phyloP scores from a whole-genome alignment of 2,113 vertebrate genomes.

The Solenodon paradoxus region DNA sequence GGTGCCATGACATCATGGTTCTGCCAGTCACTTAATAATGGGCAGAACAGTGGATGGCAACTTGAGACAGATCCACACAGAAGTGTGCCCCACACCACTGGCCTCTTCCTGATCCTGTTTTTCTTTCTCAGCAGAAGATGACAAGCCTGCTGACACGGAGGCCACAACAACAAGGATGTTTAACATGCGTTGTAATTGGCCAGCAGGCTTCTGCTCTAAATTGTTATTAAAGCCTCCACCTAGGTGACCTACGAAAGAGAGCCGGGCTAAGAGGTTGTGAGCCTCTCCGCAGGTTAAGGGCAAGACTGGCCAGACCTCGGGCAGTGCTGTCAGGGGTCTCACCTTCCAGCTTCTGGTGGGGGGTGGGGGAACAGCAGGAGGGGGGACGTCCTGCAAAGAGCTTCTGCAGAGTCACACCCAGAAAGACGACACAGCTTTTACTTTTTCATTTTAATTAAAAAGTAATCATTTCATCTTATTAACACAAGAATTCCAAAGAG shows the following conservation, averaged over 20 bases:
- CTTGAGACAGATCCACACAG: not conserved
- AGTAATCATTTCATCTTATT: conserved; percentile 81
- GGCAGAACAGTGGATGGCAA: not conserved
- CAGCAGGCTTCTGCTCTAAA: not conserved
- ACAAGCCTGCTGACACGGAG: not conserved
- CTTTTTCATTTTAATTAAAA: conserved; percentile 84
- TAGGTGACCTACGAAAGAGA: not conserved
- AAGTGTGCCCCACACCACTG: not conserved
- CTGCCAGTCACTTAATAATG: not conserved
- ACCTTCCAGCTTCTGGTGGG: not conserved
- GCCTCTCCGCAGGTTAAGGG: not conserved
- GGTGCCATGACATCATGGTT: not conserved
- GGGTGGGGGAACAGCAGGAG: too few species aligned
- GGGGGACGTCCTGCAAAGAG: not conserved
- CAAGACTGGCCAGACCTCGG: not conserved
- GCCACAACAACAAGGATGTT: not conserved
- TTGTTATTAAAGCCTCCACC: not conserved
- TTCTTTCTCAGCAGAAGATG: not conserved
- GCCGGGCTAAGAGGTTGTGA: not conserved
- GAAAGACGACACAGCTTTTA: conserved; percentile 52
- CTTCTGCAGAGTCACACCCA: not conserved
- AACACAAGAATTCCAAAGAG: conserved; percentile 78
- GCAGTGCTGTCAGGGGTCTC: not conserved
- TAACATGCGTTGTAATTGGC: not conserved
- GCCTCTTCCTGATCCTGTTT: not conserved